Evolutionary conservation across 2,113 vertebrate genomes (phyloP).

Genomic region (Tichodroma muraria): DNA sequence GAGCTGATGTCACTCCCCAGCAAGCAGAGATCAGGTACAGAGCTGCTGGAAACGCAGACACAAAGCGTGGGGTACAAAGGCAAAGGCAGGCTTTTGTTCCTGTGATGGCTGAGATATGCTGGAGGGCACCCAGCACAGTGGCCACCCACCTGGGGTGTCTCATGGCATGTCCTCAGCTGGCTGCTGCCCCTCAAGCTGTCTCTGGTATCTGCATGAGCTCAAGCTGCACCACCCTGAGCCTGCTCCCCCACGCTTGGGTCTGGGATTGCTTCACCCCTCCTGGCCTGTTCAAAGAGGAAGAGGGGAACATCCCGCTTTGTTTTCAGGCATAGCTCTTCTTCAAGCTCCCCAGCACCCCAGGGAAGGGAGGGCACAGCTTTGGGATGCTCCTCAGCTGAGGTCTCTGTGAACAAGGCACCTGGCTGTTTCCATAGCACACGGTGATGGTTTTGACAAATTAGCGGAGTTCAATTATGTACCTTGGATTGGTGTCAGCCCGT

Average conservation of each 20-base stretch:
- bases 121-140: neutral
- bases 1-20: accelerated
- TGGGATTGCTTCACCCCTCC: neutral
- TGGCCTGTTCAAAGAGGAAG: neutral
- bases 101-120: neutral
- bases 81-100: neutral
- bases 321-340: accelerated
- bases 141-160: neutral
- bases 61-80: neutral
- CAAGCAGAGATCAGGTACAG: neutral
- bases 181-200: neutral
- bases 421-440: neutral
- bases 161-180: neutral
- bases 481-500: neutral
- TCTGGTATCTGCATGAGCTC: neutral
- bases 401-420: neutral
- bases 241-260: accelerated
- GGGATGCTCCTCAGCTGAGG: neutral
- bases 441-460: neutral
- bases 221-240: neutral
- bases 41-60: accelerated
- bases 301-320: neutral
- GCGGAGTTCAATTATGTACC: constrained; percentile 8
- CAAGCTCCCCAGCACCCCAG: too few species aligned
- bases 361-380: neutral